Evolutionary conservation across 2,797 vertebrate species (phyloP).

Genomic region (Nyctibius grandis): DNA sequence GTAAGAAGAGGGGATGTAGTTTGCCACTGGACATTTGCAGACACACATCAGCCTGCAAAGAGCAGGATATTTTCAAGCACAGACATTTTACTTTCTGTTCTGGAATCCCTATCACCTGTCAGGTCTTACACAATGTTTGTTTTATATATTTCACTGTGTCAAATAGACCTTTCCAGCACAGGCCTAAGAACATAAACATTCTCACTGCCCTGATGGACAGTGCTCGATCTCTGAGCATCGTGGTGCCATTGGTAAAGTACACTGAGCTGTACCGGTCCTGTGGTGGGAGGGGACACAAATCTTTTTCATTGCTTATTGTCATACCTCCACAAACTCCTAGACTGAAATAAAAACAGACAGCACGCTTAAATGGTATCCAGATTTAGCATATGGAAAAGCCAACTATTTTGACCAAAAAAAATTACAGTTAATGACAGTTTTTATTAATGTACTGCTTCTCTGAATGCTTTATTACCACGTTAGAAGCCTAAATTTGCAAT

Average conservation of each 20-base stretch:
- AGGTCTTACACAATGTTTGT: neutral
- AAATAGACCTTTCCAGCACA: neutral
- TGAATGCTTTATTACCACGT: neutral
- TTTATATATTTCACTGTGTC: neutral
- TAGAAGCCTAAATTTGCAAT: slow-evolving; percentile 1
- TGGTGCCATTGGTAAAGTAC: fast-evolving
- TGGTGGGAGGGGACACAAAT: neutral
- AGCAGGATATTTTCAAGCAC: neutral
- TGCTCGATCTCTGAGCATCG: neutral
- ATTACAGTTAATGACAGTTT: neutral
- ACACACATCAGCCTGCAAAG: neutral
- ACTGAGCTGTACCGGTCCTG: neutral
- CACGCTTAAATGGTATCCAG: neutral
- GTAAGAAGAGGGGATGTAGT: neutral
- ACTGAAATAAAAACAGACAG: neutral
- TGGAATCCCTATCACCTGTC: neutral
- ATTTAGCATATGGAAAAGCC: neutral
- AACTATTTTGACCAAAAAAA: neutral
- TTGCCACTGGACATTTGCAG: neutral
- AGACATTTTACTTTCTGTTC: neutral
- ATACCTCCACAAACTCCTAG: neutral
- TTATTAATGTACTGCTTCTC: neutral
- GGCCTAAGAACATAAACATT: neutral
- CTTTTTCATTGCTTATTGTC: neutral
- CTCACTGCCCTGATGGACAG: neutral